phyloP scores from a whole-genome alignment of 2,113 vertebrate species.

The Eurystomus gularis region DNA sequence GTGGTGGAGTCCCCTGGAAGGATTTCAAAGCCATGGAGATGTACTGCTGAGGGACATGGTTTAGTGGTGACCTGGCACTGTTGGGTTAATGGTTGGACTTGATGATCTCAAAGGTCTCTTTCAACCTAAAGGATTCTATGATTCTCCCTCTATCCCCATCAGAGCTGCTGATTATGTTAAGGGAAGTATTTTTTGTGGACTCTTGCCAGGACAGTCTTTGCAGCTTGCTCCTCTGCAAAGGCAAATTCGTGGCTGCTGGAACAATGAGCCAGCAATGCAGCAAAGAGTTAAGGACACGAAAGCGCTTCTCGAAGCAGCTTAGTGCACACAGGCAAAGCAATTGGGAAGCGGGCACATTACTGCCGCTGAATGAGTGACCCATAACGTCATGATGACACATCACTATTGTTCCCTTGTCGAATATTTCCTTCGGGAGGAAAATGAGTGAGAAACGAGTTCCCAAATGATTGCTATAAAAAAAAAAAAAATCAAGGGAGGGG shows the following conservation, averaged over 20 bases:
- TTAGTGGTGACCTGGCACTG: neutral
- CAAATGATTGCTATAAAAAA: conserved; percentile 36
- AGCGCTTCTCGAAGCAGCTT: conserved; percentile 1
- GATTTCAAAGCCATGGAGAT: no score
- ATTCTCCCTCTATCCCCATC: neutral
- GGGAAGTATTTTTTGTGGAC: neutral
- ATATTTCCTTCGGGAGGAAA: conserved; percentile 38
- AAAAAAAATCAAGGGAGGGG: neutral
- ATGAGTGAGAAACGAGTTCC: conserved; percentile 38
- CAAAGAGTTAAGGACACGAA: conserved; percentile 19
- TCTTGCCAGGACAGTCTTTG: neutral
- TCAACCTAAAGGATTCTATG: neutral
- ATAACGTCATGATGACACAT: neutral
- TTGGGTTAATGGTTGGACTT: neutral
- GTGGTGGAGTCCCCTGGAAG: no score
- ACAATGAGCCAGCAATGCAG: neutral
- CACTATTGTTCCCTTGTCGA: conserved; percentile 27
- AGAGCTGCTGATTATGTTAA: neutral
- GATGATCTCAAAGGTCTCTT: neutral
- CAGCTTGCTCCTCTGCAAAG: neutral
- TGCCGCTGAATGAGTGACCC: conserved; percentile 39
- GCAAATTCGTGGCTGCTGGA: neutral
- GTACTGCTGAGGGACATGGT: neutral
- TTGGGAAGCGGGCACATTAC: neutral
- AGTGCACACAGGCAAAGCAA: conserved; percentile 3